A percentile compares a stretch with the other conserved stretches of the same genome.
Conservation (phyloP, 2,113 vertebrate species). For the Delphinapterus leucas region DNA sequence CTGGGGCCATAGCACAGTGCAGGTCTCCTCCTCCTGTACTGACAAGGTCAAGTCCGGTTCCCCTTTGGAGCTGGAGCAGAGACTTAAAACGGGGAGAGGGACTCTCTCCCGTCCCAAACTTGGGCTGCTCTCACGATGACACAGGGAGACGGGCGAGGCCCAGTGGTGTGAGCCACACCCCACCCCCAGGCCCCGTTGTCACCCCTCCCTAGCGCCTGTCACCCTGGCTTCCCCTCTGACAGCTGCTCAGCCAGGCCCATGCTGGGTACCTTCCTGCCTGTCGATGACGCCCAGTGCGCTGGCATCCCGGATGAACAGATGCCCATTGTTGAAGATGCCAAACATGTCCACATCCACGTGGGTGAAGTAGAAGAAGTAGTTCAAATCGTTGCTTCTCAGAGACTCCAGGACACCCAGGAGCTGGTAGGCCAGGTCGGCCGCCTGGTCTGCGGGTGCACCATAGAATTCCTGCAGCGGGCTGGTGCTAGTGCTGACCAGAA, state of each 20-base stretch:
- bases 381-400: slow-evolving; percentile 86
- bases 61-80: neutral
- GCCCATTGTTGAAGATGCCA: slow-evolving; percentile 86
- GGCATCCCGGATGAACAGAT: slow-evolving; percentile 88
- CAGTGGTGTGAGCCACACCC: neutral
- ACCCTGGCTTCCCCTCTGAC: slow-evolving; percentile 31
- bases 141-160: neutral
- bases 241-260: slow-evolving; percentile 58
- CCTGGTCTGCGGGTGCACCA: slow-evolving; percentile 71
- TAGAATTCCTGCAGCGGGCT: slow-evolving; percentile 82
- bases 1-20: neutral
- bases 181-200: neutral
- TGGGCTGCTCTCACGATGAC: slow-evolving; percentile 29
- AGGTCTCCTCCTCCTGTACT: neutral
- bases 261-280: slow-evolving; percentile 86
- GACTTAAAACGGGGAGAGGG: neutral
- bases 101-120: neutral
- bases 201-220: neutral
- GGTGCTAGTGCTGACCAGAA: slow-evolving; percentile 84
- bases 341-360: slow-evolving; percentile 84
- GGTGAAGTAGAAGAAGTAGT: slow-evolving; percentile 89
- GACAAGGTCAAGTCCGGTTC: neutral
- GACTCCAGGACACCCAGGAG: slow-evolving; percentile 84
- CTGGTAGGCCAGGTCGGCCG: slow-evolving; percentile 85
- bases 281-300: slow-evolving; percentile 89